Base-by-base conservation (phyloP, 2,797 vertebrate genomes). In the Lagocephalus sceleratus region DNA sequence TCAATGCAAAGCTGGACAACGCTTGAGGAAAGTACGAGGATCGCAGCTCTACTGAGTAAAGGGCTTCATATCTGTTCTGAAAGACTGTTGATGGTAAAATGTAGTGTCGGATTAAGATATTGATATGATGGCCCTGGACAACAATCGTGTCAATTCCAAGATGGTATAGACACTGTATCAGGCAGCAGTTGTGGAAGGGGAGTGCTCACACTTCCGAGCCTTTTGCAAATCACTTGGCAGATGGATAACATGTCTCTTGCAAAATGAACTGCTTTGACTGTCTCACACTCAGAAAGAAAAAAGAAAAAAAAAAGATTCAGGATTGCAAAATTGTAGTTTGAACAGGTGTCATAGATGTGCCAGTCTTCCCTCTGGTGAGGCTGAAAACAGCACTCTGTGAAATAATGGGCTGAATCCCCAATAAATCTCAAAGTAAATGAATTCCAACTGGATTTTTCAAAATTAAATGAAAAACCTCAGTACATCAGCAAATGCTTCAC, bases 161-260 rank as follows among this genome's bases (percentile, higher is more conserved):
- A 39, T 58, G 54, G 52, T 38, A 45, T 54, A 47, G 61, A 63
- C 55, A 61, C 68, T 22, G 59, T 57, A 71, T 62, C 23, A 68
- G 66, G 65, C 64, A 72, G 70, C 74, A 58, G 50, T 46, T 68
- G 54, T 50, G 61, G 65, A 56, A 64, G 54, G 53, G 43, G 59
- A 66, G 65, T 41, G 52, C 49, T 64, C 55, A 75, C 54, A 45
- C 60, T 65, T 75, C 66, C 53, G 66, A 75, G 68, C 65, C 68
- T 47, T 60, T 68, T 60, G 65, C 70, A 78, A 75, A 85, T 85
- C 76, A 79, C 61, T 77, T 74, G 70, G 63, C 60, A 73, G 75
- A 86, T 81, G 79, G 69, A 82, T 81, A 71, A 66, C 66, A 48
- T 53, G 62, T 71, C 71, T 74, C 78, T 77, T 73, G 69, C 68